A percentile compares a stretch with the other conserved stretches of the same genome.
Evolutionary conservation across 2,113 vertebrate species (phyloP).

Genomic region (Sinocyclocheilus rhinocerous): DNA sequence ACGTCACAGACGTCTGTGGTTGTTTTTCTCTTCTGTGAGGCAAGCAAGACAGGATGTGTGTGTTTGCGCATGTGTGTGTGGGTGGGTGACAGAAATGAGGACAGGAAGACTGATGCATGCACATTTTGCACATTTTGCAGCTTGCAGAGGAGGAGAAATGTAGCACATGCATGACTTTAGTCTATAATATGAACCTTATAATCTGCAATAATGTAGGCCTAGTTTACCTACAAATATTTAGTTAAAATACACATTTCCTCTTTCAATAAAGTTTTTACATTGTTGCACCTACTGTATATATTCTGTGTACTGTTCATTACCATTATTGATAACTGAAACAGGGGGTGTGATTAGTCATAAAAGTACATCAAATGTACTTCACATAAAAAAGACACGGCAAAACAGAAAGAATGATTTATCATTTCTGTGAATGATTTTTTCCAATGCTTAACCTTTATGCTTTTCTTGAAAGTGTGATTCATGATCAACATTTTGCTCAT

Average conservation of each 20-base stretch:
- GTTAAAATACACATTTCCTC: neutral
- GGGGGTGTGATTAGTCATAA: constrained; percentile 12
- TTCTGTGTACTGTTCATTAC: neutral
- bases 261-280: neutral
- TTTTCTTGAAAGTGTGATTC: neutral
- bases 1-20: constrained; percentile 65
- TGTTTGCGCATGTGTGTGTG: constrained; percentile 44
- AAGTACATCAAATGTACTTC: neutral
- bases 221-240: neutral
- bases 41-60: constrained; percentile 65
- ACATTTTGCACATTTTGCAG: constrained; percentile 27
- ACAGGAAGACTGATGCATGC: constrained; percentile 47
- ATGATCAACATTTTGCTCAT: neutral
- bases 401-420: neutral
- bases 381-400: neutral
- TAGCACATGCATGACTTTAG: constrained; percentile 39
- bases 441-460: neutral
- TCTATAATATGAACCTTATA: constrained; percentile 3
- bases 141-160: constrained; percentile 39
- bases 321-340: neutral
- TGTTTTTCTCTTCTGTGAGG: constrained; percentile 62
- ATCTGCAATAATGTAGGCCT: constrained; percentile 21
- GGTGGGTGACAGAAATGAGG: constrained; percentile 46
- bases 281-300: neutral
- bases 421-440: neutral